These are phyloP conservation scores for Germaria angustata DNA, from an alignment of 2,888 invertebrate species.

Conservation along the genomic window DNA sequence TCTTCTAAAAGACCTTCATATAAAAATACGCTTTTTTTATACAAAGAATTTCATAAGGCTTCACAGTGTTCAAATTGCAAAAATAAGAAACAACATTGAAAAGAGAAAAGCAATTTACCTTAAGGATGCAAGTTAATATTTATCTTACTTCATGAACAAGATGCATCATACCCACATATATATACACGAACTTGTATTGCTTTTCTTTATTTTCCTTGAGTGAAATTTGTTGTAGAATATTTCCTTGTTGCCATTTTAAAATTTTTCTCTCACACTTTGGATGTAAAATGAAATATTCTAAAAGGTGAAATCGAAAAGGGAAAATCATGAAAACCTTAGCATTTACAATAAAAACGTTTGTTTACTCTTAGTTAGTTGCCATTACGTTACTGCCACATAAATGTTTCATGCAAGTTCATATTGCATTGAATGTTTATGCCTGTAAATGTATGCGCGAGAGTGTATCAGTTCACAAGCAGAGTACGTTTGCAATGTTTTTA, in stretches of 20 bases:
- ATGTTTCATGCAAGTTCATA: constrained; percentile 41
- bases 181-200: background rate
- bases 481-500: background rate
- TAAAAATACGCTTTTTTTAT: background rate
- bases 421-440: constrained; percentile 23
- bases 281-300: background rate
- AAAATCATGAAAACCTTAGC: constrained; percentile 25
- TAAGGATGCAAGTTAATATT: constrained; percentile 62
- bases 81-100: constrained; percentile 20
- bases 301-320: background rate
- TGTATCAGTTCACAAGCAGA: background rate
- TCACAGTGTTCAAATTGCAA: constrained; percentile 27
- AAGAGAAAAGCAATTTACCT: constrained; percentile 48
- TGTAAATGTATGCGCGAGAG: background rate
- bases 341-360: constrained; percentile 9
- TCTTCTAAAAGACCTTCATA: background rate
- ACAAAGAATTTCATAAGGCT: background rate
- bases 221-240: background rate
- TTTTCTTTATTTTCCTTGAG: background rate
- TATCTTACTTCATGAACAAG: constrained; percentile 51
- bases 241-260: background rate
- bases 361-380: constrained; percentile 9
- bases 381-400: constrained; percentile 17
- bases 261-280: background rate
- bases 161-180: background rate